These are phyloP conservation scores for Oreortyx pictus DNA, from an alignment of 2,797 vertebrate species.

Conservation along the genomic window DNA sequence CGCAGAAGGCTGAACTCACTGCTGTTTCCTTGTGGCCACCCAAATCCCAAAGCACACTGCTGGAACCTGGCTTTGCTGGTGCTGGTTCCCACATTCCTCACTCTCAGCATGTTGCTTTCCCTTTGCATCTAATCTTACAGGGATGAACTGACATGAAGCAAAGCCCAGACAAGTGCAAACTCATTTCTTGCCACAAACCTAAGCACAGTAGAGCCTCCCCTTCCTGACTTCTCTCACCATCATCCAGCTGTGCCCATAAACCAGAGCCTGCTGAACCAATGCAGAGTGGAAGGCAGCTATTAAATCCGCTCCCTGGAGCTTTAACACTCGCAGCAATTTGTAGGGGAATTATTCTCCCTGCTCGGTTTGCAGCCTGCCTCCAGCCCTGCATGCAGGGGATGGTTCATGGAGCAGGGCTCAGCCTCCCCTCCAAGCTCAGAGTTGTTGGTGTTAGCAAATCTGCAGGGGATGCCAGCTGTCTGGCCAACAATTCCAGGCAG, in stretches of 20 bases:
- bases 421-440: not conserved
- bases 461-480: not conserved
- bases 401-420: not conserved
- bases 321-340: constrained; percentile 74
- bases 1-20: not conserved
- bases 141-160: constrained; percentile 33
- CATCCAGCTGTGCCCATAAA: constrained; percentile 62
- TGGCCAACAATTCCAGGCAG: not conserved
- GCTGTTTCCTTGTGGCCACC: constrained; percentile 49
- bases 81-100: not conserved
- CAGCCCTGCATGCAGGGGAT: not conserved
- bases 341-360: constrained; percentile 68
- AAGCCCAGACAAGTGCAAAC: constrained; percentile 64
- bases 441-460: constrained; percentile 9
- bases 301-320: constrained; percentile 61
- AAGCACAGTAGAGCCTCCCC: not conserved
- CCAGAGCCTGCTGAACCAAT: not conserved
- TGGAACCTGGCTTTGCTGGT: not conserved
- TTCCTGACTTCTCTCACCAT: constrained; percentile 36
- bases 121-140: constrained; percentile 55
- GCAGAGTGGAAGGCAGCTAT: not conserved
- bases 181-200: constrained; percentile 20
- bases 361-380: constrained; percentile 39
- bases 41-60: constrained; percentile 3
- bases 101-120: not conserved